Conservation (phyloP, 2,888 invertebrate genomes). For the Podabrus alpinus region DNA sequence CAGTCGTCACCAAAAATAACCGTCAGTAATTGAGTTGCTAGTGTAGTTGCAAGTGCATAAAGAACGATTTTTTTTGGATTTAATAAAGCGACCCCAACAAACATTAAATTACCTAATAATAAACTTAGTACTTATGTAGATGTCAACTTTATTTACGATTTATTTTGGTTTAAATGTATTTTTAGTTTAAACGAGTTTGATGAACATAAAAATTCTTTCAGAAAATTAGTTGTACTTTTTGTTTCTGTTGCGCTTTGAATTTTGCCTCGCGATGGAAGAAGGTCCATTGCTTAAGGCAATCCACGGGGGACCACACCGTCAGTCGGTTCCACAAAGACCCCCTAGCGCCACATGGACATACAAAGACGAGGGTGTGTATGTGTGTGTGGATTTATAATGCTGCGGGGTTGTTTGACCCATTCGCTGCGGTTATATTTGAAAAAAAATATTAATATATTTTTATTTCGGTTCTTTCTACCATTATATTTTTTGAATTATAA, state of each 20-base stretch:
- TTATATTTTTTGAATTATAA: not conserved
- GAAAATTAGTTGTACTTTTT: not conserved
- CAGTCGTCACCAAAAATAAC: slow-evolving; percentile 22
- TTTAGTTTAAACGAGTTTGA: not conserved
- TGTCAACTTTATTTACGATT: slow-evolving; percentile 4
- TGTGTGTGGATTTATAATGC: slow-evolving; percentile 37
- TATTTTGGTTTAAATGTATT: not conserved
- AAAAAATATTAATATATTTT: slow-evolving; percentile 35
- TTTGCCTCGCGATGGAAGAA: slow-evolving; percentile 4
- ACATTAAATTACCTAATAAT: slow-evolving; percentile 12
- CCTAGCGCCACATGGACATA: slow-evolving; percentile 32
- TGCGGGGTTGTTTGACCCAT: slow-evolving; percentile 36
- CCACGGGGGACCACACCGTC: slow-evolving; percentile 35
- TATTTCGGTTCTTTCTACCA: slow-evolving; percentile 18
- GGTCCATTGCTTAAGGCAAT: slow-evolving; percentile 11
- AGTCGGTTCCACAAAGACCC: slow-evolving; percentile 36
- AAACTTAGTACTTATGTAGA: not conserved
- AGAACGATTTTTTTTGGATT: not conserved
- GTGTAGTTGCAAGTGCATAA: not conserved
- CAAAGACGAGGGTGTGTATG: slow-evolving; percentile 38
- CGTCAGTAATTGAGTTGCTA: slow-evolving; percentile 21
- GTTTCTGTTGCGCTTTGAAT: slow-evolving; percentile 1
- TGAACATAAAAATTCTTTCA: not conserved
- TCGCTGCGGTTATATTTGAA: slow-evolving; percentile 34
- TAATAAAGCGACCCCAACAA: not conserved